Evolutionary conservation across 1,140 invertebrate species (phyloP).

Genomic region (Pseudoatta argentina): DNA sequence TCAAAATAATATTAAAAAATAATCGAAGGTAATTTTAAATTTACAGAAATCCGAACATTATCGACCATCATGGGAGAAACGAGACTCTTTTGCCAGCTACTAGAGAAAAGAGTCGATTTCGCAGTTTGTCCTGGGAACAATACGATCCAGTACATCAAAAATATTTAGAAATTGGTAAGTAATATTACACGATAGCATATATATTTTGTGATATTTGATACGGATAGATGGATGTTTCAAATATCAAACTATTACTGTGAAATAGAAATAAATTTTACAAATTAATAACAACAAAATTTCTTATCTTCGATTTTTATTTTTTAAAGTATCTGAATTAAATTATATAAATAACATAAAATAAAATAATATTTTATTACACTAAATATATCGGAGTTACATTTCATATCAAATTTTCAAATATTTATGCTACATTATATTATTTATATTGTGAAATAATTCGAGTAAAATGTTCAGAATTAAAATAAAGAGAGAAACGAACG

Average conservation of each 20-base stretch:
- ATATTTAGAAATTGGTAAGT: conserved; percentile 96
- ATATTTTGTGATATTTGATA: neutral
- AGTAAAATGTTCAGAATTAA: neutral
- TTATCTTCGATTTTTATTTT: neutral
- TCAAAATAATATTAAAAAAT: neutral
- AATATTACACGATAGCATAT: neutral
- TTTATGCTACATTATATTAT: neutral
- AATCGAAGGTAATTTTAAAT: neutral
- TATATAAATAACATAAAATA: neutral
- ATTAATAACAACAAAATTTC: neutral
- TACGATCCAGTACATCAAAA: conserved; percentile 96
- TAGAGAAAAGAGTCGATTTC: conserved; percentile 93
- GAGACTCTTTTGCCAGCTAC: conserved; percentile 91
- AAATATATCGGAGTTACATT: neutral
- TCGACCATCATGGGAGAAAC: conserved; percentile 90
- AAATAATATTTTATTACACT: neutral
- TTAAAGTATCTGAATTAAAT: neutral
- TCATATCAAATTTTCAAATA: neutral
- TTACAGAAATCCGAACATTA: conserved; percentile 93
- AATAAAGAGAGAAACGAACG: conserved; percentile 1
- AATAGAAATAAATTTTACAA: neutral
- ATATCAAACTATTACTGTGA: neutral
- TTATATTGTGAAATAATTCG: conserved; percentile 1
- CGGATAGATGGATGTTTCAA: neutral
- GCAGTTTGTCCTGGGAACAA: conserved; percentile 94